Base-by-base conservation (phyloP, 2,888 invertebrate genomes). In the Drosophila borborema region DNA sequence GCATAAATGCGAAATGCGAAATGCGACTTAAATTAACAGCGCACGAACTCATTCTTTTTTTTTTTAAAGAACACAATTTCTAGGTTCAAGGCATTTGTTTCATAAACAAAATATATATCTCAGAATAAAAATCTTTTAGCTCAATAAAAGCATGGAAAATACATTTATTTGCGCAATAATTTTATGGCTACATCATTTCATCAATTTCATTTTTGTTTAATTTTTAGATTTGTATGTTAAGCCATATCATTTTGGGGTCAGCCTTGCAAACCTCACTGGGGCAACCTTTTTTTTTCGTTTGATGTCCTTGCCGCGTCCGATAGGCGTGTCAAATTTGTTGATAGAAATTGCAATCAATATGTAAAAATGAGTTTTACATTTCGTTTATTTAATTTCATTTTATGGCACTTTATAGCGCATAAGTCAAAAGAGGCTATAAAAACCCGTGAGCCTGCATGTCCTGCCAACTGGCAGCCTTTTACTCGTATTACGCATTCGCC, bases 361-460 rank as follows among this genome's bases (percentile, higher is more conserved):
- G 66, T 69, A 64, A 66, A 82, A 74, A 82, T 74, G 86, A 77
- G 74, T 74, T 80, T 85, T 73, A 65, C 69, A 85, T 85, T 87
- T 87, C 74, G 72, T 72, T 90, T 88, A 90, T 86, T 88, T 89
- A 88, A 87, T 88, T 88, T 82, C 81, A 74, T 86, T 89, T 89
- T 80, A 84, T 84, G 88, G 73, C 74, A 79, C 89, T 85, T 89
- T 87, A 89, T 85, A 86, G 75, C 67, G 75, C 72, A 90, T 86
- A 90, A 86, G 85, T 86, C 85, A 89, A 86, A 86, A 80, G 71
- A 58, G 73, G 77, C 76, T 68, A 86, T 86, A 86, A 86, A 75
- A 75, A 71, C 54, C 64, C 62, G 77, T 64, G 45, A 12, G 55
- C 28, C 68, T 64, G 81, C 54, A 64, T 73, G 82, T 73, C 82